Percentiles rank a stretch among this genome's conserved stretches.
Conservation (phyloP, 1,140 invertebrate genomes). For the Drosophila oshimai region DNA sequence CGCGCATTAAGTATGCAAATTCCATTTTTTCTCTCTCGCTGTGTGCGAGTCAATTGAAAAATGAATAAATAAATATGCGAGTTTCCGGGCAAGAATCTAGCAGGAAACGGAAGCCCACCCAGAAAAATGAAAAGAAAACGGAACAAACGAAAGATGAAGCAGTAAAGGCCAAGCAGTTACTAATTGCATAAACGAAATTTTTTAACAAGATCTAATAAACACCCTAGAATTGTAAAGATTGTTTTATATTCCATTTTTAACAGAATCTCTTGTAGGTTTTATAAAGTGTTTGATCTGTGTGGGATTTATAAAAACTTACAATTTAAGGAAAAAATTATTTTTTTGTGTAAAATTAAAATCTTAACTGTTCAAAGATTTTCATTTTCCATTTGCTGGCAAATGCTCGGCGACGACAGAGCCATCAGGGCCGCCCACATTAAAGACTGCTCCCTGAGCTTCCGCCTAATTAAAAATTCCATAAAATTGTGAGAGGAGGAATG, state of each 20-base stretch:
- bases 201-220: not conserved
- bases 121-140: not conserved
- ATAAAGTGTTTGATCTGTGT: no score
- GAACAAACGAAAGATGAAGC: not conserved
- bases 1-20: slow-evolving; percentile 73
- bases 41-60: slow-evolving; percentile 52
- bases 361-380: no score
- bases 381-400: not conserved
- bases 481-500: slow-evolving; percentile 20
- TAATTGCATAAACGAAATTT: slow-evolving; percentile 4
- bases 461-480: slow-evolving; percentile 74
- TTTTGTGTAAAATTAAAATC: no score
- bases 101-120: slow-evolving; percentile 24
- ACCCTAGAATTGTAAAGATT: not conserved
- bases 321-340: no score
- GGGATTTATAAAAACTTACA: no score
- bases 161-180: not conserved
- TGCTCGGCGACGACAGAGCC: slow-evolving; percentile 4
- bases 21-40: slow-evolving; percentile 1
- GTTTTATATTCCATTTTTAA: no score
- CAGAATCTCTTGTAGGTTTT: no score
- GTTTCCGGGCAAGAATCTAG: slow-evolving; percentile 14
- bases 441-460: slow-evolving; percentile 23
- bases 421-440: not conserved
- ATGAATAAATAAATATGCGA: slow-evolving; percentile 65